Evolutionary conservation across 1,140 invertebrate genomes (phyloP).

Genomic region (Drosophila yakuba): DNA sequence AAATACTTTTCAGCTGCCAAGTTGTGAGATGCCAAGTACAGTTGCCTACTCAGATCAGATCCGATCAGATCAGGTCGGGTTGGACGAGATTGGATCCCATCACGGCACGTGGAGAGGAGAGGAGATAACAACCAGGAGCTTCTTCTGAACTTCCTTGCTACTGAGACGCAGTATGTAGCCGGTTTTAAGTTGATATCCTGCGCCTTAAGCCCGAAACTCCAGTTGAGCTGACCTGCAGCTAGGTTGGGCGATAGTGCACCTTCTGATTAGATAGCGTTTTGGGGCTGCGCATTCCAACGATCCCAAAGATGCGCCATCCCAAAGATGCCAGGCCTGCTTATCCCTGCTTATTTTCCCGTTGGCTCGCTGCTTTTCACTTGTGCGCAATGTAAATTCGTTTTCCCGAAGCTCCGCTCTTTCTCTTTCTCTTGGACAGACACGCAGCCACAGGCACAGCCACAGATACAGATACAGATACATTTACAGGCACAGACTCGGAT

Average conservation of each 20-base stretch:
- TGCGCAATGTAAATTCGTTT: slow-evolving; percentile 43
- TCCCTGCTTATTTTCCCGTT: slow-evolving; percentile 4
- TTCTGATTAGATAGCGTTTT: too few relatives aligned
- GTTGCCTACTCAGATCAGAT: slow-evolving; percentile 52
- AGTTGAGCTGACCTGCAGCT: too few relatives aligned
- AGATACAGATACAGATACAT: too few relatives aligned
- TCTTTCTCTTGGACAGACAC: slow-evolving; percentile 18
- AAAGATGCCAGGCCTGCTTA: background rate
- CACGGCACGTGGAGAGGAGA: too few relatives aligned
- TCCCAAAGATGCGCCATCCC: background rate
- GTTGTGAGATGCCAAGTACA: slow-evolving; percentile 71
- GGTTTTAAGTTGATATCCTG: too few relatives aligned
- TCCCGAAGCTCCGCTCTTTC: slow-evolving; percentile 69
- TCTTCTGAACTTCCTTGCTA: too few relatives aligned
- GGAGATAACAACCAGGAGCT: background rate
- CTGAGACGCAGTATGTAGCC: too few relatives aligned
- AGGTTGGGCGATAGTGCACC: too few relatives aligned
- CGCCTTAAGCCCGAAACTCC: too few relatives aligned
- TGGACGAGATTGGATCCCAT: slow-evolving; percentile 5
- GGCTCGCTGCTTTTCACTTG: slow-evolving; percentile 21
- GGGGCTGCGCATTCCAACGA: background rate
- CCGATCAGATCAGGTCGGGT: background rate
- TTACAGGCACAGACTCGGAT: too few relatives aligned
- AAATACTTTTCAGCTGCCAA: slow-evolving; percentile 69
- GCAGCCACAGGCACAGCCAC: background rate